Base-by-base conservation (phyloP, 1,140 invertebrate species). In the Zaprionus taronus region DNA sequence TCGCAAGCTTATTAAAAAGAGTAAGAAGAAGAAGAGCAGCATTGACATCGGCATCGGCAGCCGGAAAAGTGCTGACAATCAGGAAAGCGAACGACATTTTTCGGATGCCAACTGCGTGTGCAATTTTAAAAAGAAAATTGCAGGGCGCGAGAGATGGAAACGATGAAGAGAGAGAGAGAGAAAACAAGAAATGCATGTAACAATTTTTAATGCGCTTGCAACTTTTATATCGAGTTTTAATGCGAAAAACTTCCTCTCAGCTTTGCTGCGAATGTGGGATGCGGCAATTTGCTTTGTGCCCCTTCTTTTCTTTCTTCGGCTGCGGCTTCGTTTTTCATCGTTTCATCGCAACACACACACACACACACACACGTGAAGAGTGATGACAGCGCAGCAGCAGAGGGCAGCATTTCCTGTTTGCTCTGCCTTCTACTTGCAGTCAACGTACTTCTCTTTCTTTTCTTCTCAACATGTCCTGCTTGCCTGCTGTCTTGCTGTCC, bases 171-270 rank as follows among this genome's bases (percentile, higher is more conserved):
- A 20, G 44, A 49, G 7, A 20, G 17, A 20, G 41, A 44, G n/a
- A 17, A 20, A 7, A 11, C 20, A 51, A 24, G 47, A 51, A 51
- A 22, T 51, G 47, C 47, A 84, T 90, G 84, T 81, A 90, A 89
- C 84, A 90, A 90, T 90, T 89, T 86, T 89, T 89, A 87, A 89
- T 89, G 84, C 85, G 72, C 72, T 81, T 77, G 81, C 84, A 84
- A 84, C 81, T 89, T 89, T 90, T 89, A 84, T 84, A 84, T 84
- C 74, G 77, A 80, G 61, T 84, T 77, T 87, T 89, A 89, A 87
- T 87, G 83, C 85, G 63, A 81, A 79, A 87, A 81, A 83, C 67
- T 83, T 83, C 66, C 67, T 24, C 68, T 24, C 68, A 61, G 31
- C 31, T 11, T 34, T 34, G 31, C 38, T 60, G 58, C 74, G 38